phyloP scores from a whole-genome alignment of 2,888 invertebrate species.

The Malacosoma neustria region DNA sequence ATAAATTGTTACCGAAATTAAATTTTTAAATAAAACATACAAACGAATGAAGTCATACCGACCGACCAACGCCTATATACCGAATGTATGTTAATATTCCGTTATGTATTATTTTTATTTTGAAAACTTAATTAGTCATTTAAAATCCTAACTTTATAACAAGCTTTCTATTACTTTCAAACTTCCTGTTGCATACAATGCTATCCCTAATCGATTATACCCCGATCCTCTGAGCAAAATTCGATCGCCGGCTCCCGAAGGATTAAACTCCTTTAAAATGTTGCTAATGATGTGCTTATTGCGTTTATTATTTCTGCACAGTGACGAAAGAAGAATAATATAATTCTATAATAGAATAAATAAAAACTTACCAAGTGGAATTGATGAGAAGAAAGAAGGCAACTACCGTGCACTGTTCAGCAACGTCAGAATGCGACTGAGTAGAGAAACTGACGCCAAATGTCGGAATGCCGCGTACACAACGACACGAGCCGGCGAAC shows the following conservation, averaged over 20 bases:
- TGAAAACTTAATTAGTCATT: too few species aligned
- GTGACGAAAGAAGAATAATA: neutral
- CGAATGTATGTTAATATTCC: too few species aligned
- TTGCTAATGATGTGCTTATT: too few species aligned
- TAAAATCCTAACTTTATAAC: too few species aligned
- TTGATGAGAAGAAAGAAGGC: slow-evolving; percentile 27
- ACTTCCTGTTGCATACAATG: too few species aligned
- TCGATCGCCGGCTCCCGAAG: neutral
- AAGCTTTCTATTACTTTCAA: neutral
- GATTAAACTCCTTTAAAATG: too few species aligned
- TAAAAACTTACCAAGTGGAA: slow-evolving; percentile 43
- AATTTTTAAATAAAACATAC: too few species aligned
- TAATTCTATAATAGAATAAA: slow-evolving; percentile 14
- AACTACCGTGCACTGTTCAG: slow-evolving; percentile 38
- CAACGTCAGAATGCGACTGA: slow-evolving; percentile 52
- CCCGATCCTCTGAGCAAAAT: neutral
- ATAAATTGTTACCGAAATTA: too few species aligned
- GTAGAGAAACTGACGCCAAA: slow-evolving; percentile 10
- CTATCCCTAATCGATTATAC: neutral
- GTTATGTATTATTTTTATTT: too few species aligned
- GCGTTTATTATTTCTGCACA: too few species aligned
- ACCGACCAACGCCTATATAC: too few species aligned
- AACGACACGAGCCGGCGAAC: slow-evolving; percentile 14
- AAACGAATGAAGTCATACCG: too few species aligned
- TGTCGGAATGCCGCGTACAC: slow-evolving; percentile 9